phyloP scores from a whole-genome alignment of 2,797 vertebrate species.

The Rhinophrynus dorsalis region DNA sequence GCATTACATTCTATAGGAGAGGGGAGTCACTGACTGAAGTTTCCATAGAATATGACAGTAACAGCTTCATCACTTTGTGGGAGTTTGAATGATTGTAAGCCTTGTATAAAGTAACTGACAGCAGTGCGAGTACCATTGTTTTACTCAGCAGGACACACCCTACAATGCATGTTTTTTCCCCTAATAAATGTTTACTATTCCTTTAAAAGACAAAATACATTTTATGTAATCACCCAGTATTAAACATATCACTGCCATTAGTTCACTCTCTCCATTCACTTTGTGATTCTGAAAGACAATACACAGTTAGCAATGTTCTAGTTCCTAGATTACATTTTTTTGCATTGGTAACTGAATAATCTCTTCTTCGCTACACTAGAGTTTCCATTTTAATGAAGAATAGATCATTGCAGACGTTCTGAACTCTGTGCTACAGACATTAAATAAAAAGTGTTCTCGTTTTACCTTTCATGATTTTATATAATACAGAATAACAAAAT shows the following conservation, averaged over 20 bases:
- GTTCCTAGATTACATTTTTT: not conserved
- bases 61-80: no score
- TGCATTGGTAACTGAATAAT: conserved; percentile 24
- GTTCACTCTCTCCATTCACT: conserved; percentile 4
- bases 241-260: conserved; percentile 46
- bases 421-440: conserved; percentile 36
- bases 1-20: no score
- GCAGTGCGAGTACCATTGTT: no score
- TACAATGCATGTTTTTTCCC: no score
- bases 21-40: no score
- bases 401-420: conserved; percentile 1
- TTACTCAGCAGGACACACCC: no score
- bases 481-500: conserved; percentile 40
- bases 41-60: no score
- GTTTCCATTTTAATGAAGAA: not conserved
- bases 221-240: no score
- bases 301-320: conserved; percentile 31
- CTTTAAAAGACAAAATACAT: conserved; percentile 26
- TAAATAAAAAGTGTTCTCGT: conserved; percentile 42
- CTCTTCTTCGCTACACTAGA: conserved; percentile 18
- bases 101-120: no score
- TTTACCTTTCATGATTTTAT: conserved; percentile 22
- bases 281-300: not conserved
- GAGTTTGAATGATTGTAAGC: no score
- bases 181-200: no score